Conservation (phyloP, 64 coral and sea anemone genomes). For the Montipora capricornis region DNA sequence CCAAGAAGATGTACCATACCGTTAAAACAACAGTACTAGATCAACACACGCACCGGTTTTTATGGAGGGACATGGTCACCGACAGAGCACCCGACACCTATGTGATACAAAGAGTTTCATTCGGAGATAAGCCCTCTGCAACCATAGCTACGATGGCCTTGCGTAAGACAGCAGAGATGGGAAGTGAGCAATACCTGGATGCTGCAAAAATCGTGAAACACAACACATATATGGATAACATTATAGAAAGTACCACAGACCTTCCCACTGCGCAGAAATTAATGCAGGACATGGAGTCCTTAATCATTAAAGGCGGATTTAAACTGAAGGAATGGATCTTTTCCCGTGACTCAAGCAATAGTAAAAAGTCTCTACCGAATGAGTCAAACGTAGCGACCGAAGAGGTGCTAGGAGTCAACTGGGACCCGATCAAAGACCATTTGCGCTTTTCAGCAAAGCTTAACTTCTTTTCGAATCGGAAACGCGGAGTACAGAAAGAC, state of each 20-base stretch:
- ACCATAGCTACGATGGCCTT: no score
- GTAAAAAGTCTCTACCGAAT: not conserved
- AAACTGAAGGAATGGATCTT: conserved; percentile 65
- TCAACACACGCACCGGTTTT: no score
- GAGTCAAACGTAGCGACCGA: not conserved
- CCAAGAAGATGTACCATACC: no score
- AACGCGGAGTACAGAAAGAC: not conserved
- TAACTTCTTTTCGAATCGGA: conserved; percentile 1
- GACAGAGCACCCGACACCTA: no score
- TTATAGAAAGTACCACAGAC: not conserved
- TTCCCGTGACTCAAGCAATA: conserved; percentile 17
- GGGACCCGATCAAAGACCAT: conserved; percentile 38
- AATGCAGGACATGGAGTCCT: conserved; percentile 27
- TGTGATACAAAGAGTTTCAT: no score
- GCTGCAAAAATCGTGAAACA: not conserved
- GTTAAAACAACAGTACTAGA: no score
- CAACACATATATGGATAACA: conserved; percentile 27
- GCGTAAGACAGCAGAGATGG: no score
- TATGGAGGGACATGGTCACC: no score
- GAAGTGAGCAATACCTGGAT: no score
- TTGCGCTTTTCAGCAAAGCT: conserved; percentile 16
- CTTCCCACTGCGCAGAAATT: not conserved
- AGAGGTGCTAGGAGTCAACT: conserved; percentile 39
- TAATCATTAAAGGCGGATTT: conserved; percentile 43
- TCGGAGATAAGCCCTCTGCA: no score